phyloP scores from a whole-genome alignment of 2,888 invertebrate genomes.

The Heliconius aoede region DNA sequence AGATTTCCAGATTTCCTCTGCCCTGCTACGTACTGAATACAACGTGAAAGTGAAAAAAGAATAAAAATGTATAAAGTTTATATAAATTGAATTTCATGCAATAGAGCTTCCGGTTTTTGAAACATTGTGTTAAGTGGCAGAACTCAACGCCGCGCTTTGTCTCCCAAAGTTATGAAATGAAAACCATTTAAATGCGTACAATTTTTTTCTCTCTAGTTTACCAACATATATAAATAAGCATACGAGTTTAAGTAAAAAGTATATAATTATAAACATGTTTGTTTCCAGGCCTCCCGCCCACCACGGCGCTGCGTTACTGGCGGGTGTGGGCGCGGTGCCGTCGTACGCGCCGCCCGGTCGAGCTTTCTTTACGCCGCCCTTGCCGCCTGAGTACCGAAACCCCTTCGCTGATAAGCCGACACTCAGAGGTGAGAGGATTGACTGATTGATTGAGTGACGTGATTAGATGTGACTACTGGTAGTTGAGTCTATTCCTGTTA shows the following conservation, averaged over 20 bases:
- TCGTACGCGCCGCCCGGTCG: slow-evolving; percentile 93
- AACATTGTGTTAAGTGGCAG: not conserved
- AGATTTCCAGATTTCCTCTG: too few species aligned
- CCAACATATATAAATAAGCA: too few species aligned
- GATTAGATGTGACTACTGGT: not conserved
- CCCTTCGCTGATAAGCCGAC: slow-evolving; percentile 96
- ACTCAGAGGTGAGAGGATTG: slow-evolving; percentile 86
- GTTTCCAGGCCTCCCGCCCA: slow-evolving; percentile 77
- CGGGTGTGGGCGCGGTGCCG: slow-evolving; percentile 88
- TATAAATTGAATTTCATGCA: not conserved
- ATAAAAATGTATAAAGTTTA: not conserved
- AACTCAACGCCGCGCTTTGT: not conserved
- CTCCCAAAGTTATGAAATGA: not conserved
- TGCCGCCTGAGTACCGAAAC: slow-evolving; percentile 92
- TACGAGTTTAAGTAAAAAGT: too few species aligned
- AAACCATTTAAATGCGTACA: not conserved
- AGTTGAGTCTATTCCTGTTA: not conserved
- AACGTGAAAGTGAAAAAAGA: too few species aligned
- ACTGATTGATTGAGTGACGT: too few species aligned
- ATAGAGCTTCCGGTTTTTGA: not conserved
- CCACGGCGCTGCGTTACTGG: slow-evolving; percentile 84
- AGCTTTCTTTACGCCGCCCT: slow-evolving; percentile 91
- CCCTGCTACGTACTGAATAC: too few species aligned
- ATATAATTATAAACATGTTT: not conserved
- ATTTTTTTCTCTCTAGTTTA: not conserved